These are phyloP conservation scores for Dugesia japonica DNA, from an alignment of 2,888 invertebrate genomes.

Conservation along the genomic window DNA sequence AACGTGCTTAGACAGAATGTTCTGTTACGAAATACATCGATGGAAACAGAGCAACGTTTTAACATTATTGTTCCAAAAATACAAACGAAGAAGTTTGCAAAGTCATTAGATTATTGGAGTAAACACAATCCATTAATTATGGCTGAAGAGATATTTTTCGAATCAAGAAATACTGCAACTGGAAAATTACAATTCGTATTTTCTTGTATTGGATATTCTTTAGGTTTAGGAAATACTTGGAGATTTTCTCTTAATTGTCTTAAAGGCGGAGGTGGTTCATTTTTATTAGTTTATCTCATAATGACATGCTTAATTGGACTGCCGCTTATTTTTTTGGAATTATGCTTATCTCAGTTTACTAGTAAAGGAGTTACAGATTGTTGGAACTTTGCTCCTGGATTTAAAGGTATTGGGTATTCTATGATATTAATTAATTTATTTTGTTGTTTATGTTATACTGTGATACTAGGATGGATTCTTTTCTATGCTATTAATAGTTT, in stretches of 20 bases:
- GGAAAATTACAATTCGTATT: not conserved
- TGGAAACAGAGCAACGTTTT: no score
- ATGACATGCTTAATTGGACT: not conserved
- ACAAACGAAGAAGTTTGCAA: not conserved
- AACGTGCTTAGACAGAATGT: no score
- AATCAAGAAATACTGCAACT: not conserved
- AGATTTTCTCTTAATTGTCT: not conserved
- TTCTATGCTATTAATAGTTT: not conserved
- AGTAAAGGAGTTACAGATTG: not conserved
- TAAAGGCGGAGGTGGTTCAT: not conserved
- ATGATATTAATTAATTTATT: not conserved
- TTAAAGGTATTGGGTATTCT: not conserved
- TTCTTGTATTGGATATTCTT: not conserved
- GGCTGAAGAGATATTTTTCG: not conserved
- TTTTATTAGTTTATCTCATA: not conserved
- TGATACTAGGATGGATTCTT: not conserved
- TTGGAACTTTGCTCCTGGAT: not conserved
- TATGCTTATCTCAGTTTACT: not conserved
- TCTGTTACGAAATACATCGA: no score
- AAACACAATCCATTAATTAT: not conserved
- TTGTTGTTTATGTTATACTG: not conserved
- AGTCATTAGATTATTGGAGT: constrained; percentile 12
- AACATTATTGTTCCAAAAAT: not conserved
- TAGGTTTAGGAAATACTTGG: constrained; percentile 6
- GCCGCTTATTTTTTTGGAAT: not conserved